phyloP scores from a whole-genome alignment of 2,797 vertebrate genomes.

The Heterohyrax brucei region DNA sequence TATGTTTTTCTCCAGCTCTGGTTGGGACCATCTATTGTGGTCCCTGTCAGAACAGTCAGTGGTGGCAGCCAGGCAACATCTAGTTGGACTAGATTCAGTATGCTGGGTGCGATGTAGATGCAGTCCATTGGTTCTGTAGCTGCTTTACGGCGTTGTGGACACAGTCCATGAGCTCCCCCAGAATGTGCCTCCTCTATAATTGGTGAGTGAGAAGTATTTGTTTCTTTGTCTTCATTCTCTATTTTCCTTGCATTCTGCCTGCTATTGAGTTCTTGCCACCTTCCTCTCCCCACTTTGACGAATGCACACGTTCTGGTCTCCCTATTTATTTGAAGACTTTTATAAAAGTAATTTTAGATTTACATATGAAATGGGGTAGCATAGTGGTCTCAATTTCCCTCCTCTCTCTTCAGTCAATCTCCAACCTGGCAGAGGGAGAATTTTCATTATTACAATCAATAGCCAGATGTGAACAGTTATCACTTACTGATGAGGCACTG shows the following conservation, averaged over 20 bases:
- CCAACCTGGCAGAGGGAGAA: not conserved
- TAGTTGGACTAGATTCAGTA: too few species aligned
- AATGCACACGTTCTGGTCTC: not conserved
- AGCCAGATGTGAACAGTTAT: not conserved
- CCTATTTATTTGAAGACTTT: not conserved
- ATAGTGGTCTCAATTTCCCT: not conserved
- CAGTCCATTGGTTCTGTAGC: too few species aligned
- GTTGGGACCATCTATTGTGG: too few species aligned
- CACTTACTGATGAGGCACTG: not conserved
- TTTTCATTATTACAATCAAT: slow-evolving; percentile 10
- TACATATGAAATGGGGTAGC: not conserved
- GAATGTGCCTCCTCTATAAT: not conserved
- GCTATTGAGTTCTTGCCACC: not conserved
- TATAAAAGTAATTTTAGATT: not conserved
- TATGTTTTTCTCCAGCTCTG: too few species aligned
- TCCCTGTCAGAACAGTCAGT: too few species aligned
- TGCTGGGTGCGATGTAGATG: too few species aligned
- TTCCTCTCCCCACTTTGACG: not conserved
- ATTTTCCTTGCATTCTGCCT: not conserved
- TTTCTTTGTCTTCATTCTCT: not conserved
- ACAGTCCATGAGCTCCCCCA: not conserved
- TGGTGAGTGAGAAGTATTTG: not conserved
- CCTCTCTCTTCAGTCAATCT: not conserved
- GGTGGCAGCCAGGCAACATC: too few species aligned
- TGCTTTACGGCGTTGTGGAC: not conserved